Conservation (phyloP, 2,888 invertebrate genomes). For the Ectemnius cavifrons region DNA sequence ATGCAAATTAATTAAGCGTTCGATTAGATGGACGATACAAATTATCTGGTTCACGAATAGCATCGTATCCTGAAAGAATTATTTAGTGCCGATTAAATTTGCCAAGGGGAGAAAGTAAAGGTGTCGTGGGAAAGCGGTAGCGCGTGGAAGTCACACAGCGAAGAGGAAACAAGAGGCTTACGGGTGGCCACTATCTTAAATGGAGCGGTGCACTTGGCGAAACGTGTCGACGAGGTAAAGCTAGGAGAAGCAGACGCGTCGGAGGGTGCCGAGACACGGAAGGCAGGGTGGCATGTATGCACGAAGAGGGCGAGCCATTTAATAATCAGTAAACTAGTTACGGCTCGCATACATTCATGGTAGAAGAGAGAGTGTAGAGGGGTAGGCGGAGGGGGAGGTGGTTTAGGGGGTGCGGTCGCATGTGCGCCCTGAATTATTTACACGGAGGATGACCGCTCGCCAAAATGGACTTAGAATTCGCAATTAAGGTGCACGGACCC, state of each 20-base stretch:
- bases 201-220: conserved; percentile 40
- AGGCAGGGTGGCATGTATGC: conserved; percentile 49
- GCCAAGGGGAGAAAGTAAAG: conserved; percentile 32
- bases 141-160: conserved; percentile 7
- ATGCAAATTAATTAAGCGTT: too few species aligned
- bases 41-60: too few species aligned
- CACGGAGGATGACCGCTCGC: conserved; percentile 63
- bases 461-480: conserved; percentile 67
- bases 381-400: conserved; percentile 8
- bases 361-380: conserved; percentile 34
- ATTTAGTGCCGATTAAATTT: not conserved
- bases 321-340: conserved; percentile 67
- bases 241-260: conserved; percentile 24
- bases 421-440: conserved; percentile 66
- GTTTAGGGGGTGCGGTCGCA: conserved; percentile 51
- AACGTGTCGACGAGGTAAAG: conserved; percentile 24
- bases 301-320: conserved; percentile 57
- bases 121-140: conserved; percentile 35
- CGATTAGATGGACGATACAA: too few species aligned
- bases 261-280: conserved; percentile 38
- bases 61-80: too few species aligned
- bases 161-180: too few species aligned
- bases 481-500: conserved; percentile 58
- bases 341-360: conserved; percentile 58
- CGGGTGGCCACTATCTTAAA: conserved; percentile 28